phyloP scores from a whole-genome alignment of 2,888 invertebrate species.

The Eupithecia tripunctaria region DNA sequence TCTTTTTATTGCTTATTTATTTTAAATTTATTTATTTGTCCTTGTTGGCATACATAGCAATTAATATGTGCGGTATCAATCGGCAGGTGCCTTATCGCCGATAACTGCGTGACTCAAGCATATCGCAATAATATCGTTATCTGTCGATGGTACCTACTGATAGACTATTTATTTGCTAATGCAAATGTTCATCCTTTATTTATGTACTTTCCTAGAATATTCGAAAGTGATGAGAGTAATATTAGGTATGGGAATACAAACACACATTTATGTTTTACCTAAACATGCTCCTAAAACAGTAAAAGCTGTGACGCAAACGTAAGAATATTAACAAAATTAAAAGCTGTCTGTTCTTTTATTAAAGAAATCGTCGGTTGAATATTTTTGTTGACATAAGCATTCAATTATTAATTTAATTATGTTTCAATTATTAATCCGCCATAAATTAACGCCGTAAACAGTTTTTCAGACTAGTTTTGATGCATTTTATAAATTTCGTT shows the following conservation, averaged over 20 bases:
- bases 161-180: background rate
- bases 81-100: slow-evolving; percentile 20
- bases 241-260: background rate
- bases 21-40: background rate
- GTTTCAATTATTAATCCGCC: background rate
- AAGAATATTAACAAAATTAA: background rate
- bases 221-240: background rate
- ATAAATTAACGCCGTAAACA: background rate
- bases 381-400: background rate
- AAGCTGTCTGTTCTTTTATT: background rate
- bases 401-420: background rate
- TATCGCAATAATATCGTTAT: background rate
- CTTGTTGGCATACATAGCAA: slow-evolving; percentile 16
- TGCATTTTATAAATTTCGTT: background rate
- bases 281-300: background rate
- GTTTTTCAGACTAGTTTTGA: background rate
- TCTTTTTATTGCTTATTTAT: background rate
- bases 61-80: slow-evolving; percentile 22
- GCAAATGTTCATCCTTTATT: background rate
- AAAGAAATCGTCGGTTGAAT: background rate
- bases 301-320: background rate
- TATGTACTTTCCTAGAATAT: background rate
- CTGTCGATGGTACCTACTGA: background rate
- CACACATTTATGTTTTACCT: background rate
- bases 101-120: slow-evolving; percentile 10